phyloP scores from a whole-genome alignment of 2,113 vertebrate species.

The Loxodonta africana region DNA sequence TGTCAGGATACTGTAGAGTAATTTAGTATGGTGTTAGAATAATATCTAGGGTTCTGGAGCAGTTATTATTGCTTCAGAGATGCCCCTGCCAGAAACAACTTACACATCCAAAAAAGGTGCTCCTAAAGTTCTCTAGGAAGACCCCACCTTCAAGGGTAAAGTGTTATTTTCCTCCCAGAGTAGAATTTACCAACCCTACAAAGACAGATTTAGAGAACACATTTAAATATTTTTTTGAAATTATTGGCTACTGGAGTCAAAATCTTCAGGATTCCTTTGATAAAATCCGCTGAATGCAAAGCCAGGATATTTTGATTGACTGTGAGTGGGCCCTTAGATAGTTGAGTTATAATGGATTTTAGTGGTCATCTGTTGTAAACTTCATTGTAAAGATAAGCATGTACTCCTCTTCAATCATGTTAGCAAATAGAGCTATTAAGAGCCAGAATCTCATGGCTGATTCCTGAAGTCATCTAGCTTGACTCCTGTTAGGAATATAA shows the following conservation, averaged over 20 bases:
- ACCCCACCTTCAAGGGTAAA: background rate
- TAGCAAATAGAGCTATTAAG: conserved; percentile 43
- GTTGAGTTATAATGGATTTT: background rate
- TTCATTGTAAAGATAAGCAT: conserved; percentile 55
- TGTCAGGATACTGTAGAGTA: background rate
- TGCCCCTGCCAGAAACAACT: background rate
- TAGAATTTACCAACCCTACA: background rate
- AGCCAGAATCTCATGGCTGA: conserved; percentile 10
- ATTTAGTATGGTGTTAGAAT: background rate
- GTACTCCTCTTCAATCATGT: conserved; percentile 40
- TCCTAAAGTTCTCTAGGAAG: background rate
- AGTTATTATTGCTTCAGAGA: background rate
- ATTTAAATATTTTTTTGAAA: conserved; percentile 1
- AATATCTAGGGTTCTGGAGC: background rate
- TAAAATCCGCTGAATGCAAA: conserved; percentile 50
- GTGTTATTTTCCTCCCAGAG: background rate
- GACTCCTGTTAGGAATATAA: conserved; percentile 52
- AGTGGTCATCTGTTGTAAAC: conserved; percentile 33
- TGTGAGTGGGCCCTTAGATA: background rate
- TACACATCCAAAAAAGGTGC: background rate
- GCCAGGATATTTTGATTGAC: background rate
- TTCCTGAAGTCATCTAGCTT: conserved; percentile 45
- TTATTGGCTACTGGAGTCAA: background rate
- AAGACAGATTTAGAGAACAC: background rate
- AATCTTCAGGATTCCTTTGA: conserved; percentile 15